Evolutionary conservation across 2,888 invertebrate genomes (phyloP), one percentile per base, ranked within the genome.

Genomic region (Amorpha juglandis): DNA sequence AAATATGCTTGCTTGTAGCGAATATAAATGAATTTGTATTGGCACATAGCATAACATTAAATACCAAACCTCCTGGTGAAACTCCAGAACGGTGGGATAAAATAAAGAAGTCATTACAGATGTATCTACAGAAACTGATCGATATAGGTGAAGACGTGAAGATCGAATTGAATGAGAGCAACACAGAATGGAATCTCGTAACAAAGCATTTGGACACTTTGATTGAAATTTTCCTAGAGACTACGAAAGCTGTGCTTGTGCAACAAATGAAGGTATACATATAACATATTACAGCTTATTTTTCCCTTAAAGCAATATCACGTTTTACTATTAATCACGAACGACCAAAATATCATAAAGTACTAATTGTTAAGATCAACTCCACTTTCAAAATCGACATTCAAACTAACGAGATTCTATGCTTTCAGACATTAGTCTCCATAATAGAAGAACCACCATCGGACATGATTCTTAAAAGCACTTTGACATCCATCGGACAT

Each of bases 401-500:
- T 21, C 6, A 16, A 16, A 55, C 51, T 16, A 52, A 27, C 27
- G 27, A 27, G 45, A 50, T 27, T 1, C 4, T 19, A 50, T 65
- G 58, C 62, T 74, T 73, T 55, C 90, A 96, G 95, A 94, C 94
- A 47, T 86, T 97, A 47, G 95, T 96, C 0, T 94, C 94, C 66
- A 94, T 95, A 72, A 89, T 97, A 64, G 96, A 96, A 81, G 95
- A 96, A 73, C 95, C 96, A 0, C 94, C 95, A 1, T 95, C 94
- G 27, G 95, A 94, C 81, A 88, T 94, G 86, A 95, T 94, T 69
- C 91, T 94, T 66, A 94, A 95, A 68, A 94, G 95, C 68, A 94
- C 95, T 0, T 78, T 96, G 0, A 95, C 96, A 0, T 96, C 95
- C 0, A 92, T 96, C 62, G 96, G 96, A 0, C 95, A 96, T 35